Percentiles rank a stretch among this genome's conserved stretches.
Conservation (phyloP, 2,113 vertebrate genomes). For the Gallinago jamesoni region DNA sequence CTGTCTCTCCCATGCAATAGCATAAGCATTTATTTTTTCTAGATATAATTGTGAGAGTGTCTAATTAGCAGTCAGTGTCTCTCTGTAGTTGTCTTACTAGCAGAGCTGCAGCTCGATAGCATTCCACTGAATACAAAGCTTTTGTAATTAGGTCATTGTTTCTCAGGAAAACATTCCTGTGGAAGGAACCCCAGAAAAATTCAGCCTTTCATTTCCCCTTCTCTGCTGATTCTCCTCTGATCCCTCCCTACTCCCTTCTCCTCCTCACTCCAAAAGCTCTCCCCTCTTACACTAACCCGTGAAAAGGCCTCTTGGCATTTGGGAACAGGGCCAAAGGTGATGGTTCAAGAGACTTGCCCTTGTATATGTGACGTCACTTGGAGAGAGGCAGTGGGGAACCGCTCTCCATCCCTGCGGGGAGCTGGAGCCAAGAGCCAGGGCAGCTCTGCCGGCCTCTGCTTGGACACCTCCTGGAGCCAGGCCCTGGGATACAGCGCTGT, state of each 20-base stretch:
- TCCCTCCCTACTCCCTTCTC: neutral
- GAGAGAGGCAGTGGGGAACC: neutral
- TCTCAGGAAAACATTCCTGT: neutral
- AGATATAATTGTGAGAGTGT: neutral
- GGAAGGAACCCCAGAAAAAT: neutral
- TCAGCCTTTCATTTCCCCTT: neutral
- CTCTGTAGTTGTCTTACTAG: neutral
- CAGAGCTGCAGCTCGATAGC: neutral
- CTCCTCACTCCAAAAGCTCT: neutral
- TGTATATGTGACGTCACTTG: accelerated
- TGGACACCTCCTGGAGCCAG: neutral
- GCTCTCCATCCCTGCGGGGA: neutral
- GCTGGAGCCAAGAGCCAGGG: neutral
- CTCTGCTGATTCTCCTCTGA: neutral
- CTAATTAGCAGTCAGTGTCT: neutral
- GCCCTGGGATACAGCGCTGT: accelerated
- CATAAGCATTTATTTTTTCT: neutral
- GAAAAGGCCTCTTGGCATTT: neutral
- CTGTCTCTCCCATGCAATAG: neutral
- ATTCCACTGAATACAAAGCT: neutral
- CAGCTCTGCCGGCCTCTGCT: neutral
- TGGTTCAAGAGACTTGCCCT: neutral
- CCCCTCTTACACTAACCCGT: neutral
- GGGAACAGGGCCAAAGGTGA: neutral
- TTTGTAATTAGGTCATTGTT: neutral